Conservation (phyloP, 1,140 invertebrate species). For the Drosophila setifemur region DNA sequence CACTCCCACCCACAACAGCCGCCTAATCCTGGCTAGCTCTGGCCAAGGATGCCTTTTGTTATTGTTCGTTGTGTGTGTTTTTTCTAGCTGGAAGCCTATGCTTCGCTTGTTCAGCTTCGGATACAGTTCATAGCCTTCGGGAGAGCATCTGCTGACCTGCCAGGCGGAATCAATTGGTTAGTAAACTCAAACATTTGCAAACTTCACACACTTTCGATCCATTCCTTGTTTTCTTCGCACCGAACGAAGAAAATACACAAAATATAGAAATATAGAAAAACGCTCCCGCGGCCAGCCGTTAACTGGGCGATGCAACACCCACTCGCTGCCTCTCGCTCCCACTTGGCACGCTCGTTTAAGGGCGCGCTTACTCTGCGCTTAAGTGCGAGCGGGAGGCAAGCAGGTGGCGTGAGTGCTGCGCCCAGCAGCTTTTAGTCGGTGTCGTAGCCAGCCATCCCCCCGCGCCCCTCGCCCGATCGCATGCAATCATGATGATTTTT, state of each 20-base stretch:
- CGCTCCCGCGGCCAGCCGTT: conserved; percentile 15
- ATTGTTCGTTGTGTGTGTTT: conserved; percentile 46
- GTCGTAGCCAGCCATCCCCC: conserved; percentile 37
- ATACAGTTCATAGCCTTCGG: not conserved
- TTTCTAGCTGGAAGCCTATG: not conserved
- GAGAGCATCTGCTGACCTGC: conserved; percentile 20
- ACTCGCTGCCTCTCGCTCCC: conserved; percentile 60
- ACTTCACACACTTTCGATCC: conserved; percentile 55
- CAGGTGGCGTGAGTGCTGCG: conserved; percentile 62
- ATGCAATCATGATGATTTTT: conserved; percentile 65
- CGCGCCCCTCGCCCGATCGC: conserved; percentile 34
- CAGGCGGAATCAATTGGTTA: not conserved
- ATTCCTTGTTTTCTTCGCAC: conserved; percentile 55
- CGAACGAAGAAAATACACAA: conserved; percentile 76
- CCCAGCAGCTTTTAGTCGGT: conserved; percentile 51
- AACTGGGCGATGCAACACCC: no score
- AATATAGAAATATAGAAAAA: conserved; percentile 74
- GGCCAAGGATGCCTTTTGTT: conserved; percentile 33
- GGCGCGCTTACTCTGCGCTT: conserved; percentile 56
- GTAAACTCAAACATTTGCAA: not conserved
- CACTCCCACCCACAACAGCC: conserved; percentile 17
- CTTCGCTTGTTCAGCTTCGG: conserved; percentile 26
- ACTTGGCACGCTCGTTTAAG: conserved; percentile 60
- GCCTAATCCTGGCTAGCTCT: not conserved
- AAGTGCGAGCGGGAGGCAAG: conserved; percentile 63